phyloP scores from a whole-genome alignment of 2,113 vertebrate genomes.

The Pitta sordida region DNA sequence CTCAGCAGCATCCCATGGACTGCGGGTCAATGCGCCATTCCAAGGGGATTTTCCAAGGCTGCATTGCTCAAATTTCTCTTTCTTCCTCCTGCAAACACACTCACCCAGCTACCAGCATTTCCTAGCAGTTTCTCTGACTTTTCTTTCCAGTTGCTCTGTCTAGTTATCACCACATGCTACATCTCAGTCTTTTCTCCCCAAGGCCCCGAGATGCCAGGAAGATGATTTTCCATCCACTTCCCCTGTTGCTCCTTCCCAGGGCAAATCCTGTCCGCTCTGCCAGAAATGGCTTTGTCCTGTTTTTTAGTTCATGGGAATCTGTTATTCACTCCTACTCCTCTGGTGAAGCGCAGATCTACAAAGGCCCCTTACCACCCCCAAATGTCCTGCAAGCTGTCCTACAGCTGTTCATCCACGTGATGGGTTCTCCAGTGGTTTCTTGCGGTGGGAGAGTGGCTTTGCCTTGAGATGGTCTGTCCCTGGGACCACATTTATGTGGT shows the following conservation, averaged over 20 bases:
- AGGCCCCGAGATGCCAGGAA: neutral
- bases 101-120: neutral
- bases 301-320: neutral
- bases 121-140: neutral
- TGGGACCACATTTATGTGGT: neutral
- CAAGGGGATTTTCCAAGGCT: fast-evolving
- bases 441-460: neutral
- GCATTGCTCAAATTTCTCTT: neutral
- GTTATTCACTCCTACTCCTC: neutral
- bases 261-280: neutral
- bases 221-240: fast-evolving
- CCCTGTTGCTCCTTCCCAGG: neutral
- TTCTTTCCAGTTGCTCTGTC: neutral
- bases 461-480: neutral
- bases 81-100: neutral
- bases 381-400: neutral
- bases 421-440: neutral
- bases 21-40: fast-evolving
- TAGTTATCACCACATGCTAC: too few relatives aligned
- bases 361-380: neutral
- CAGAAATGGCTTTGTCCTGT: neutral
- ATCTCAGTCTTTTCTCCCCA: neutral
- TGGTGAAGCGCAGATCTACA: neutral
- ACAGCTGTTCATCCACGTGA: neutral
- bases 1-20: neutral